Percentiles rank a stretch among this genome's conserved stretches.
Evolutionary conservation across 2,797 vertebrate species (phyloP).

Genomic region (Argyrosomus regius): DNA sequence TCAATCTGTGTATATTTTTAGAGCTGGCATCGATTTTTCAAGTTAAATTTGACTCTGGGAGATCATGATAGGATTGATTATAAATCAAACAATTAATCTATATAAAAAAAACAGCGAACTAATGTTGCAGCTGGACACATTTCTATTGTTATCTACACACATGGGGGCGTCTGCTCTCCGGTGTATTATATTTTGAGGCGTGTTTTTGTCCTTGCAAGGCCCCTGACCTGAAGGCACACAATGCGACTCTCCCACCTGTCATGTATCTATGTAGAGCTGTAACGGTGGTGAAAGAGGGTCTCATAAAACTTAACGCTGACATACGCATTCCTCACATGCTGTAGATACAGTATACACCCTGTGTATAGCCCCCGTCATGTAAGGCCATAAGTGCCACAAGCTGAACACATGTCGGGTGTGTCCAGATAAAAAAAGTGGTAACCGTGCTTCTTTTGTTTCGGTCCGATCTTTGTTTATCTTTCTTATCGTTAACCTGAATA

Average conservation of each 20-base stretch:
- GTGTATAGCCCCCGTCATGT: neutral
- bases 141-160: neutral
- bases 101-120: too few species aligned
- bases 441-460: neutral
- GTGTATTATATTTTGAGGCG: neutral
- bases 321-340: conserved; percentile 55
- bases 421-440: conserved; percentile 1
- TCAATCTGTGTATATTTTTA: too few species aligned
- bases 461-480: neutral
- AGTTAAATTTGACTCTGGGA: too few species aligned
- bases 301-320: conserved; percentile 40
- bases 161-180: neutral
- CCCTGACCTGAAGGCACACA: conserved; percentile 15
- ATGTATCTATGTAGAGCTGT: conserved; percentile 10
- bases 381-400: neutral
- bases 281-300: conserved; percentile 13
- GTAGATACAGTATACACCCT: conserved; percentile 21
- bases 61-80: too few species aligned
- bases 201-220: conserved; percentile 24
- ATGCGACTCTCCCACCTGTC: conserved; percentile 47
- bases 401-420: conserved; percentile 28
- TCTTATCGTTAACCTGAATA: neutral
- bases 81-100: too few species aligned
- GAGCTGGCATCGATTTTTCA: too few species aligned
- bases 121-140: too few species aligned